These are phyloP conservation scores for Galerucella pusilla DNA, from an alignment of 2,888 invertebrate species.

Conservation along the genomic window DNA sequence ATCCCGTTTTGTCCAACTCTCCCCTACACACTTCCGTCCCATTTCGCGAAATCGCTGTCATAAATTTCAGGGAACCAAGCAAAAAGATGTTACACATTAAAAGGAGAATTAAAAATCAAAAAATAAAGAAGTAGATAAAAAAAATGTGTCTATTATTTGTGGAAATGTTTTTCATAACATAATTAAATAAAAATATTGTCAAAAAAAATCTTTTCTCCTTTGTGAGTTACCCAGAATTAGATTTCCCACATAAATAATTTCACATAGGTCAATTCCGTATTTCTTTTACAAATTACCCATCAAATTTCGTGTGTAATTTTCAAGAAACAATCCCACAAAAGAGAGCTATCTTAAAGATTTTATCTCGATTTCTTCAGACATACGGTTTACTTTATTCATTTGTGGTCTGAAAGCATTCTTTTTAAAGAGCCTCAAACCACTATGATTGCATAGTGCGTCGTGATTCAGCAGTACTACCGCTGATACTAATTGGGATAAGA, in stretches of 20 bases:
- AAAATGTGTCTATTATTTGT: no score
- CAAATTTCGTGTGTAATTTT: constrained; percentile 24
- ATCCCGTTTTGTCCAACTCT: no score
- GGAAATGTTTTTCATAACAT: no score
- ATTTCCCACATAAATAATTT: constrained; percentile 10
- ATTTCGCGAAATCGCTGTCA: no score
- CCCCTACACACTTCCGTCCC: no score
- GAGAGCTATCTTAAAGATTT: constrained; percentile 36
- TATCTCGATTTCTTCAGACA: constrained; percentile 34
- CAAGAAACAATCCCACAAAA: constrained; percentile 36
- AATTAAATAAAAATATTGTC: not conserved
- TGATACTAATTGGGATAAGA: constrained; percentile 57
- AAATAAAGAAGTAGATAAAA: no score
- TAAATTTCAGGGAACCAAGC: no score
- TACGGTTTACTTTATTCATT: constrained; percentile 38
- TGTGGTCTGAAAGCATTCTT: constrained; percentile 37
- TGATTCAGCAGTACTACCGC: constrained; percentile 58
- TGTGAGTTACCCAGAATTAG: not conserved
- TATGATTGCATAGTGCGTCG: constrained; percentile 48
- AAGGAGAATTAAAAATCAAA: no score
- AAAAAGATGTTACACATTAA: no score
- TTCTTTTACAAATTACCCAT: constrained; percentile 8
- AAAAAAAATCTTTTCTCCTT: not conserved
- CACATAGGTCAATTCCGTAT: not conserved
- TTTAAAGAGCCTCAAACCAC: constrained; percentile 37